Conservation (phyloP, 2,888 invertebrate genomes). For the Rhorus exstirpatorius region DNA sequence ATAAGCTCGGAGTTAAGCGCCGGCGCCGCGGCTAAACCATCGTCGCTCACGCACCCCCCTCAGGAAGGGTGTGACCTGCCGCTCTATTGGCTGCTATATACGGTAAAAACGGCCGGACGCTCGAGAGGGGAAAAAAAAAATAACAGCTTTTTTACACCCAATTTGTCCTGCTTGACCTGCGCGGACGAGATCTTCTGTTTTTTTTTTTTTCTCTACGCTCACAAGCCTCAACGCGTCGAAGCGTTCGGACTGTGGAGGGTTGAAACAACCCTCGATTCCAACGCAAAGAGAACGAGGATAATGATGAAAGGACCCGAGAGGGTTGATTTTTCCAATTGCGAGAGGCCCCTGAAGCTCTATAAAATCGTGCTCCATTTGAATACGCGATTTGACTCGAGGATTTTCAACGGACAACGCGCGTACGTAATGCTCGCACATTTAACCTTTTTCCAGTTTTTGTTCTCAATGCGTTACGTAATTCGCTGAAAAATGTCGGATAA, state of each 20-base stretch:
- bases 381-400: constrained; percentile 15
- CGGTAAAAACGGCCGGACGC: constrained; percentile 72
- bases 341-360: constrained; percentile 10
- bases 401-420: not conserved
- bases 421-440: not conserved
- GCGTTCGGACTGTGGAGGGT: constrained; percentile 7
- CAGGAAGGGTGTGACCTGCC: constrained; percentile 84
- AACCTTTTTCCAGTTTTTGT: not conserved
- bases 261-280: constrained; percentile 43
- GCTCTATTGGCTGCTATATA: constrained; percentile 80
- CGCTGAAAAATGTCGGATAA: too few species aligned
- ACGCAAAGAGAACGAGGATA: constrained; percentile 10
- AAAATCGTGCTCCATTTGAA: constrained; percentile 16
- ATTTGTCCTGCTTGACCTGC: constrained; percentile 76
- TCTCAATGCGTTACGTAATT: not conserved
- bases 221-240: constrained; percentile 22
- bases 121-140: constrained; percentile 70
- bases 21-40: constrained; percentile 85
- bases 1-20: constrained; percentile 85
- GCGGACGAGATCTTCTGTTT: constrained; percentile 75
- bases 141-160: constrained; percentile 74
- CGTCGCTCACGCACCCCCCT: constrained; percentile 75
- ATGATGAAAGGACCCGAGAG: constrained; percentile 35
- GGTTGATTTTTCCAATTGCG: constrained; percentile 40
- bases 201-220: constrained; percentile 36